Base-by-base conservation (phyloP, 2,888 invertebrate genomes). In the Agrochola litura region DNA sequence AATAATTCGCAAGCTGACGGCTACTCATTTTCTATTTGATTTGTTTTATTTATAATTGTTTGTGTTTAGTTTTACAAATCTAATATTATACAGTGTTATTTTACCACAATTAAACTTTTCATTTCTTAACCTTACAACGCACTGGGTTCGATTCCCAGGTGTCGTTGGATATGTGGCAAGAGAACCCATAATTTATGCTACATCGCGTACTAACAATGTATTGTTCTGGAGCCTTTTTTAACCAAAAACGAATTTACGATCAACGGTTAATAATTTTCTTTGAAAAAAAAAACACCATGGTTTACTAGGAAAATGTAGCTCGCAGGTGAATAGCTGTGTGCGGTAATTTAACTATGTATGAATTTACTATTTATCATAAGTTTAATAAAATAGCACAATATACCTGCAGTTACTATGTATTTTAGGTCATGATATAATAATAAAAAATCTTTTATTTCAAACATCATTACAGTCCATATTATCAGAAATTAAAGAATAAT, bases 251-350 rank as follows among this genome's bases (percentile, higher is more conserved):
- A 43, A 76, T 81, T 72, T 73, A 54, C 52, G 74, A 70, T 74
- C 73, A 74, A 78, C 30, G 37, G 69, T 60, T 71, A 73, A 72
- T 79, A 63, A 83, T 79, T 78, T 58, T 66, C 60, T 73, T 71
- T 19, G 46, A 25, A 52, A 49, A 60, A 77, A 73, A 54, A 41
- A 83, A 63, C 56, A 43, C 63, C 61, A 60, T 19, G n/a, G 14
- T 43, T 61, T 37, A 46, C 25, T 46, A 25, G n/a, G 6, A 58
- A 30, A 66, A 54, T 66, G 25, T 68, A 37, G 22, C 41, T 10
- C 30, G 6, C 54, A 46, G 12, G 22, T n/a, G 30, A 46, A 12
- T 19, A 12, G 9, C 30, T 5, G 19, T 54, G 2, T 19, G 37
- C 19, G 19, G 49, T 25, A 25, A 54, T 49, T 61, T 41, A 46